Evolutionary conservation across 2,888 invertebrate species (phyloP).

Genomic region (Spisula solida): DNA sequence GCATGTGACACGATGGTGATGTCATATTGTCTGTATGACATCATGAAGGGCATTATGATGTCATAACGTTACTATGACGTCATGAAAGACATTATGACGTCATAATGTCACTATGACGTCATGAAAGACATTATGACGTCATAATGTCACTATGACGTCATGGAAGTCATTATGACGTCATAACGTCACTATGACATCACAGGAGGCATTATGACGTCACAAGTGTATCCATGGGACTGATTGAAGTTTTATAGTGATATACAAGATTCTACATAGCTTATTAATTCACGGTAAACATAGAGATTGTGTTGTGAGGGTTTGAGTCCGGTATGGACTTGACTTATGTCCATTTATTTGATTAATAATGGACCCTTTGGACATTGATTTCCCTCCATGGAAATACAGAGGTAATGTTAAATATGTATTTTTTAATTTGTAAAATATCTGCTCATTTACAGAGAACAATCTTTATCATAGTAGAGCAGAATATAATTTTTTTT

Average conservation of each 20-base stretch:
- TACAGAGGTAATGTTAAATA: slow-evolving; percentile 49
- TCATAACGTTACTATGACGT: slow-evolving; percentile 42
- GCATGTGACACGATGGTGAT: background rate
- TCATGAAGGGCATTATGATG: slow-evolving; percentile 24
- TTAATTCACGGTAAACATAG: background rate
- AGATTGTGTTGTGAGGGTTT: background rate
- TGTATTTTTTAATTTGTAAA: background rate
- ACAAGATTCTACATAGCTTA: background rate
- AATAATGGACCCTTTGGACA: slow-evolving; percentile 18
- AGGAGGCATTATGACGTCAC: background rate
- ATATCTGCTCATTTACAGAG: no score
- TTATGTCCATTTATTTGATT: background rate
- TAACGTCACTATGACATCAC: background rate
- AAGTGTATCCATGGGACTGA: background rate
- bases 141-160: slow-evolving; percentile 30
- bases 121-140: slow-evolving; percentile 36
- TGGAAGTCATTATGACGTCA: slow-evolving; percentile 28
- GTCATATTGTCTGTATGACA: background rate
- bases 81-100: slow-evolving; percentile 42
- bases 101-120: slow-evolving; percentile 32
- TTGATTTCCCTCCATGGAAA: slow-evolving; percentile 54
- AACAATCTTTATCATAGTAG: no score
- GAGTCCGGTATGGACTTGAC: background rate
- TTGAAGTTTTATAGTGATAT: background rate
- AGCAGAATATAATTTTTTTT: no score